phyloP scores from a whole-genome alignment of 2,888 invertebrate species.

The Atherix ibis region DNA sequence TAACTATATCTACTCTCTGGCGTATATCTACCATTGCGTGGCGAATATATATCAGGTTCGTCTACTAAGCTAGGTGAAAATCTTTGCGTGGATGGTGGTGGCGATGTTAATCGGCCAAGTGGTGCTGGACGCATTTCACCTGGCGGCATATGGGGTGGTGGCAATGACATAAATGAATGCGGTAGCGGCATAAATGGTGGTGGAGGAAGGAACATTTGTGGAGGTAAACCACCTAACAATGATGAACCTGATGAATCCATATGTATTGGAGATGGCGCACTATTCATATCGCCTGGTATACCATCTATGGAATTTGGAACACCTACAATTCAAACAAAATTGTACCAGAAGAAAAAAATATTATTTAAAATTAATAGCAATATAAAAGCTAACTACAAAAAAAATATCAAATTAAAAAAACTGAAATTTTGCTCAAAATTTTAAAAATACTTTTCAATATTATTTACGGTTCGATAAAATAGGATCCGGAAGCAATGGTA shows the following conservation, averaged over 20 bases:
- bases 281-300: constrained; percentile 17
- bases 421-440: too few relatives aligned
- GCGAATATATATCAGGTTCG: constrained; percentile 29
- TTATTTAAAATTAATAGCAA: too few relatives aligned
- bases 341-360: constrained; percentile 3
- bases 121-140: constrained; percentile 40
- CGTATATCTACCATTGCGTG: constrained; percentile 35
- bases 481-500: too few relatives aligned
- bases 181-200: constrained; percentile 48
- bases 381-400: too few relatives aligned
- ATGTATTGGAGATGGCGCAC: constrained; percentile 26
- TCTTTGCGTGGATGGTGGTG: constrained; percentile 25
- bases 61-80: constrained; percentile 22
- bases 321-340: constrained; percentile 7
- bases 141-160: constrained; percentile 38
- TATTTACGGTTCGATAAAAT: too few relatives aligned
- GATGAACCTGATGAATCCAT: constrained; percentile 31
- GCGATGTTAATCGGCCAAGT: constrained; percentile 39
- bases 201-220: constrained; percentile 42
- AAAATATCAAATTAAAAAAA: not conserved
- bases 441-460: too few relatives aligned
- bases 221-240: constrained; percentile 36
- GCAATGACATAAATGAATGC: constrained; percentile 42
- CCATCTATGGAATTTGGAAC: constrained; percentile 10
- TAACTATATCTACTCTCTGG: constrained; percentile 37